Base-by-base conservation (phyloP, 2,888 invertebrate genomes). In the Caenorhabditis virilis region DNA sequence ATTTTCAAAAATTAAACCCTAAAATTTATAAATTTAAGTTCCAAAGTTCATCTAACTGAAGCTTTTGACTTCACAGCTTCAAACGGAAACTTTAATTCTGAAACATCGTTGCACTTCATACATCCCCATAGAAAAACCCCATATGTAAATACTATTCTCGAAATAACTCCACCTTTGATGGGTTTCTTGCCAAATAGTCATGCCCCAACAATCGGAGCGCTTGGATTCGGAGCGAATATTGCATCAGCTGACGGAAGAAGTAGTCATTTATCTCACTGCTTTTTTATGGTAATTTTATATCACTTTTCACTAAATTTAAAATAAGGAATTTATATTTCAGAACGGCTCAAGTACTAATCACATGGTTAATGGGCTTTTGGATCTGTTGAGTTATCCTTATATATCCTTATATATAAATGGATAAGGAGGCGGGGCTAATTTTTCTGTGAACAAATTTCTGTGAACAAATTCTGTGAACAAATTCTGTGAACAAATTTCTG, bases 211-310 rank as follows among this genome's bases (percentile, higher is more conserved):
- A 59, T 68, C 26, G 64, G 62, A n/a, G 85, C 85, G 4, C 82
- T 87, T 41, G 87, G 87, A 2, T 87, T 87, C 79, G 87, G 87
- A 22, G 87, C 87, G 1, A 84, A 86, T 67, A 74, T 87, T 11
- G 51, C 49, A 20, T 45, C 42, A 1, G 47, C 55, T 18, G 13
- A 23, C 1, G 41, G 39, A 11, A 52, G 52, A 5, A 45, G 33
- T 27, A 35, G 43, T 3, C 56, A 60, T 20, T 36, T 65, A 25
- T 65, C 65, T 4, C 51, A 65, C 20, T 65, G 65, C 16, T 65
- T 65, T 38, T 65, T 51, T 30, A 39, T 65, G 46, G 63, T 62
- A 15, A 42, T 39, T 48, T 9, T 42, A 5, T 47, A 2, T 36
- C 2, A n/a, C 9, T 6, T 2, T 36, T 3, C 20, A 39, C 15